Conservation (phyloP, 2,888 invertebrate genomes). For the Meliscaeva auricollis region DNA sequence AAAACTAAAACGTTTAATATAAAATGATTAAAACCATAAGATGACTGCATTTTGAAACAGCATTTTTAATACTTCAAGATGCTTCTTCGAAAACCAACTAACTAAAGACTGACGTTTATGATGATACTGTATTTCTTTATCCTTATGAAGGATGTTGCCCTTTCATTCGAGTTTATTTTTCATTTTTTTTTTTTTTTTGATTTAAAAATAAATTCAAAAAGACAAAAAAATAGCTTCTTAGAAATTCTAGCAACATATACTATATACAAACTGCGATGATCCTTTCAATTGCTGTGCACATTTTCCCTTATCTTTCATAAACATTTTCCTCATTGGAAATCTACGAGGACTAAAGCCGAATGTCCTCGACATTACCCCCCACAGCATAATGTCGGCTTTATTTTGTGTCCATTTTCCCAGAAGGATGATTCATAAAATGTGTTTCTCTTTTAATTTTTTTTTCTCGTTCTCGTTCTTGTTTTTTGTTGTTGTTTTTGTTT, state of each 20-base stretch:
- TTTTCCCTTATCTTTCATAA: constrained; percentile 65
- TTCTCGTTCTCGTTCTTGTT: not conserved
- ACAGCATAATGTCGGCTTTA: constrained; percentile 58
- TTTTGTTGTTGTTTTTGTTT: not conserved
- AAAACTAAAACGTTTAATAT: constrained; percentile 15
- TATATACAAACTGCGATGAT: constrained; percentile 43
- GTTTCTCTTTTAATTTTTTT: constrained; percentile 27
- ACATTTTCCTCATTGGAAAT: constrained; percentile 52
- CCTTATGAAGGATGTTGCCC: constrained; percentile 3
- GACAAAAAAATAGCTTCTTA: constrained; percentile 6
- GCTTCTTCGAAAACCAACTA: not conserved
- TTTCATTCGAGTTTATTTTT: constrained; percentile 3
- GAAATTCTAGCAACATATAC: constrained; percentile 41
- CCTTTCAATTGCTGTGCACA: constrained; percentile 62
- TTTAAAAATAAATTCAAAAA: constrained; percentile 16
- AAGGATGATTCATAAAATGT: constrained; percentile 67
- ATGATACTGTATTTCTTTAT: not conserved
- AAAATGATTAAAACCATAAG: constrained; percentile 17
- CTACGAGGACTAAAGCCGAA: constrained; percentile 54
- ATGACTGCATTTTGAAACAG: constrained; percentile 23
- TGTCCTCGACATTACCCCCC: constrained; percentile 56
- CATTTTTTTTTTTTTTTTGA: not conserved
- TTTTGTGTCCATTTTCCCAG: constrained; percentile 62
- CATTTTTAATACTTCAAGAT: constrained; percentile 22
- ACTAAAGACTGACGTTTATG: not conserved